Evolutionary conservation across 37 sponge, comb jelly and placozoan species (phyloP), one percentile per base, ranked within the genome.

Genomic region (Bolinopsis microptera): DNA sequence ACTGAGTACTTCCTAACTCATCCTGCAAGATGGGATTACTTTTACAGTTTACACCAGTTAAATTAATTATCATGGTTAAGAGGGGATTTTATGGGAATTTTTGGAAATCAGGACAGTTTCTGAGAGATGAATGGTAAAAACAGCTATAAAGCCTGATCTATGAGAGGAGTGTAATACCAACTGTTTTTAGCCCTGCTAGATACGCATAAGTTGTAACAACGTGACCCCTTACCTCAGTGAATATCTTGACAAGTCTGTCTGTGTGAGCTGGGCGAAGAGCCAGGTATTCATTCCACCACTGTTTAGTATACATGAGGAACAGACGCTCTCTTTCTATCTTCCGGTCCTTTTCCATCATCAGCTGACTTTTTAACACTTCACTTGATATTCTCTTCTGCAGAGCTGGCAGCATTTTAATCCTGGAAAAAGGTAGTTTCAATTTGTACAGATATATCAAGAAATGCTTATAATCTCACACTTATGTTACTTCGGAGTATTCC

Each of bases 271-370:
- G 86, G 68, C 99, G 83, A 25, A 97, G 93, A 69, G 95, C 93
- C 23, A 96, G 94, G 83, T 95, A 99, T 93, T 99, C 98, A 41
- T 93, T 95, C 97, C 99, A 97, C 99, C 99, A 99, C 93, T 97
- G 98, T 83, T 97, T 99, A 33, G 97, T 94, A 69, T 99, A 99
- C 76, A 96, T 94, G 24, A 97, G 94, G 77, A 99, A 99, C 93
- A 96, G 72, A 32, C 98, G 94, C 69, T 97, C 95, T 38, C 93
- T 95, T 83, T 99, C 99, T 0, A 92, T 36, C 22, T 27, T 39
- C 74, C 95, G 93, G 68, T 95, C 95, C 31, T 95, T 94, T 94
- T 99, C 99, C 30, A 96, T 35, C 22, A 40, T 86, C 16, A 96
- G 92, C 93, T 99, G 99, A 35, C 96, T 95, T 25, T 80, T 93